These are phyloP conservation scores for Lycaena phlaeas DNA, from an alignment of 2,888 invertebrate genomes.

Conservation along the genomic window DNA sequence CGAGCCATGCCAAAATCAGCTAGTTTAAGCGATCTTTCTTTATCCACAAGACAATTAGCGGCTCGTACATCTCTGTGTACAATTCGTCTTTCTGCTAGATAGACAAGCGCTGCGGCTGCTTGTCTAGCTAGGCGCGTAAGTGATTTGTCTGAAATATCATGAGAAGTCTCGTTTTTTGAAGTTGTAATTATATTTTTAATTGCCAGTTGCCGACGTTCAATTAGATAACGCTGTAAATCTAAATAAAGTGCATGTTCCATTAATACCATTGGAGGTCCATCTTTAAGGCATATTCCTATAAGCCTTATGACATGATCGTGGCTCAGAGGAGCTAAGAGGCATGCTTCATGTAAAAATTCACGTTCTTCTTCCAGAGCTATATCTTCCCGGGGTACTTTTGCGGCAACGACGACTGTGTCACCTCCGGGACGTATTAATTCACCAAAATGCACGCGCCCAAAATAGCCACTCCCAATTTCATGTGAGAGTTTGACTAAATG, in stretches of 20 bases:
- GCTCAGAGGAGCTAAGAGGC: slow-evolving; percentile 88
- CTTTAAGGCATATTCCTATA: slow-evolving; percentile 83
- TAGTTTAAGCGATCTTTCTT: slow-evolving; percentile 79
- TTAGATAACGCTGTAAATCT: slow-evolving; percentile 87
- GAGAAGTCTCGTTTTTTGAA: slow-evolving; percentile 73
- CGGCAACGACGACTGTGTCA: slow-evolving; percentile 77
- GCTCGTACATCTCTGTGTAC: slow-evolving; percentile 89
- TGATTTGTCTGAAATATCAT: slow-evolving; percentile 31
- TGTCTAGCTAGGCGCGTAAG: slow-evolving; percentile 35
- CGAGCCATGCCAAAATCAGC: slow-evolving; percentile 83
- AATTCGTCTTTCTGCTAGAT: slow-evolving; percentile 82
- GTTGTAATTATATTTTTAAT: slow-evolving; percentile 69
- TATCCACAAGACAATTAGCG: slow-evolving; percentile 85
- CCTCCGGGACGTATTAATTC: slow-evolving; percentile 27
- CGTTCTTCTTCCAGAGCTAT: slow-evolving; percentile 86
- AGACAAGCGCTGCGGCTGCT: slow-evolving; percentile 82
- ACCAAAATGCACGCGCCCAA: slow-evolving; percentile 40
- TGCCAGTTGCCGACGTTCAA: slow-evolving; percentile 79
- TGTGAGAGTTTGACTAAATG: slow-evolving; percentile 28
- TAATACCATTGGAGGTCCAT: slow-evolving; percentile 86
- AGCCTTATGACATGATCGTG: slow-evolving; percentile 89
- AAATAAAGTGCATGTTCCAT: slow-evolving; percentile 95
- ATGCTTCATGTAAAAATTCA: slow-evolving; percentile 83
- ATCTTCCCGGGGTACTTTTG: slow-evolving; percentile 85
- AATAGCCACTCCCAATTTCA: slow-evolving; percentile 40